Base-by-base conservation (phyloP, 2,113 vertebrate genomes). In the Delphinus delphis region DNA sequence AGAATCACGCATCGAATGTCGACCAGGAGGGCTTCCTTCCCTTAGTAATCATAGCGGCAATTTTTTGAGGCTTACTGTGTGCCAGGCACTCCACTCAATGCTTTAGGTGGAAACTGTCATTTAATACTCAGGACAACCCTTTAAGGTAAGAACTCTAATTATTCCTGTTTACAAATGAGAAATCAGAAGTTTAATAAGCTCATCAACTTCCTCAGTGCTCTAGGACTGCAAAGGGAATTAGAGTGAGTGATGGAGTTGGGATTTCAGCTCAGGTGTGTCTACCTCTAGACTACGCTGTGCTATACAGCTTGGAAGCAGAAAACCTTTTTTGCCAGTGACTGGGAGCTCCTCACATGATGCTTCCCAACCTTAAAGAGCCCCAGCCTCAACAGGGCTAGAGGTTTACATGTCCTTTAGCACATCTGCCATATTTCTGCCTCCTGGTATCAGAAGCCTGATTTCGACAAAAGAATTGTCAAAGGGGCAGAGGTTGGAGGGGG, bases 31-130 rank as follows among this genome's bases (percentile, higher is more conserved):
- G 31, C 63, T 53, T 93, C 55, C 41, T 70, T 85, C 41, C 38
- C 31, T 93, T 88, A 70, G 44, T n/a, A 70, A 47, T 53, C 65
- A 60, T 31, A 60, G 63, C 12, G 21, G 74, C 83, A 76, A 41
- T 85, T 77, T 67, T 77, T 47, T 70, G 31, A 91, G 47, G 38
- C 44, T 96, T 77, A 84, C n/a, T 47, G 33, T 26, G 10, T 91
- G 26, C 68, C 38, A 93, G n/a, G 26, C 6, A 28, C 28, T 77
- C 31, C 71, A 5, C 73, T 88, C 44, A 25, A 0, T 65, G n/a
- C 23, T 63, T 92, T 88, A 83, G 53, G 47, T 73, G 62, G 76
- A 85, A 96, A 80, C 20, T 68, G 17, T 85, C 87, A 71, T 93
- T 91, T 85, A 60, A 79, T 93, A 68, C 36, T 88, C 89, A 81